Evolutionary conservation across 2,888 invertebrate species (phyloP).

Genomic region (Acheta domesticus): DNA sequence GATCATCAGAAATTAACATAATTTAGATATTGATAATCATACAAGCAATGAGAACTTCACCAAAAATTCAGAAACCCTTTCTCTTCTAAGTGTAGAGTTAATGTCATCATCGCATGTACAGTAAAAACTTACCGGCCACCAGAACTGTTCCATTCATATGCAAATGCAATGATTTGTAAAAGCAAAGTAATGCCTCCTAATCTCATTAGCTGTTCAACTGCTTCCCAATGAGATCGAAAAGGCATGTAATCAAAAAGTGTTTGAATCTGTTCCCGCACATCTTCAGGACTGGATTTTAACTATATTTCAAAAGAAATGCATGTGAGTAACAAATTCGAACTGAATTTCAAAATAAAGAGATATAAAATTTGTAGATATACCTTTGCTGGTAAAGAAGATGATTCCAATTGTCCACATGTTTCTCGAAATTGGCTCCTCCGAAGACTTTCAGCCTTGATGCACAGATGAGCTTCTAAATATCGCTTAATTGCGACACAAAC

Average conservation of each 20-base stretch:
- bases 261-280: constrained; percentile 82
- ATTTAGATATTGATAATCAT: too few species aligned
- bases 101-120: background rate
- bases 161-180: constrained; percentile 80
- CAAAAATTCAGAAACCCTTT: too few species aligned
- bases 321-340: too few species aligned
- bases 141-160: constrained; percentile 88
- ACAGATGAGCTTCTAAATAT: constrained; percentile 88
- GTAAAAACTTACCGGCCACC: constrained; percentile 53
- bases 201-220: constrained; percentile 81
- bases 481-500: constrained; percentile 85
- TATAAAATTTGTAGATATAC: constrained; percentile 26
- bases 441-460: constrained; percentile 70
- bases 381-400: constrained; percentile 30
- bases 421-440: constrained; percentile 54
- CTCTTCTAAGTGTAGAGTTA: too few species aligned
- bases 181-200: constrained; percentile 79
- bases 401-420: constrained; percentile 33
- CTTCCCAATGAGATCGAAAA: constrained; percentile 77
- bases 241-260: constrained; percentile 72
- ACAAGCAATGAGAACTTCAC: too few species aligned
- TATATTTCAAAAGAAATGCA: constrained; percentile 39
- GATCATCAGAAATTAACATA: too few species aligned
- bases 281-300: constrained; percentile 63
- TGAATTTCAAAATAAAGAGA: too few species aligned